Evolutionary conservation across 2,888 invertebrate genomes (phyloP).

Genomic region (Urechis unicinctus): DNA sequence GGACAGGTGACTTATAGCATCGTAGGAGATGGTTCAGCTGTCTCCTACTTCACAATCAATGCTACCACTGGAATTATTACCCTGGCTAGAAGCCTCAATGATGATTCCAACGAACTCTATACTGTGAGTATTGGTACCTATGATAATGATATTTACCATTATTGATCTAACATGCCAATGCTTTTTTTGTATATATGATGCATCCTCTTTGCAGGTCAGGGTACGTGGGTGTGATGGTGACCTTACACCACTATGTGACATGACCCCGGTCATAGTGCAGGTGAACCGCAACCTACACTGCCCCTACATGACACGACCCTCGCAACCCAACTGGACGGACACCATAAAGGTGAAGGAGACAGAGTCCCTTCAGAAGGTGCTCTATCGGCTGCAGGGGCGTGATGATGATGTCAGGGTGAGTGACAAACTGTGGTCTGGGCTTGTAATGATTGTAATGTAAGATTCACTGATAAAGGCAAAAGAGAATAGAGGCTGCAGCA

Average conservation of each 20-base stretch:
- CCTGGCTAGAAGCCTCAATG: conserved; percentile 13
- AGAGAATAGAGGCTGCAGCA: not conserved
- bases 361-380: conserved; percentile 22
- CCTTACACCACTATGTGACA: conserved; percentile 17
- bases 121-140: conserved; percentile 11
- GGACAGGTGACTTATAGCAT: conserved; percentile 19
- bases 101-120: conserved; percentile 13
- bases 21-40: conserved; percentile 22
- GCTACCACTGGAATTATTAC: conserved; percentile 22
- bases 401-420: conserved; percentile 31
- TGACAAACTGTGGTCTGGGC: too few relatives aligned
- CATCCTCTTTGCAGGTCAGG: conserved; percentile 25
- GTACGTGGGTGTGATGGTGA: conserved; percentile 36
- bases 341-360: conserved; percentile 29
- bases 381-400: conserved; percentile 26
- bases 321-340: conserved; percentile 15
- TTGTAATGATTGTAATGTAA: too few relatives aligned
- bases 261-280: conserved; percentile 26
- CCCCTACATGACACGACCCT: conserved; percentile 28
- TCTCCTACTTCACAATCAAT: conserved; percentile 19
- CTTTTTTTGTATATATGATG: not conserved
- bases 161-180: too few relatives aligned
- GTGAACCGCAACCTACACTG: conserved; percentile 30
- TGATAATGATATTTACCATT: too few relatives aligned
- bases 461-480: too few relatives aligned